Evolutionary conservation across 1,140 invertebrate species (phyloP).

Genomic region (Limonius californicus): DNA sequence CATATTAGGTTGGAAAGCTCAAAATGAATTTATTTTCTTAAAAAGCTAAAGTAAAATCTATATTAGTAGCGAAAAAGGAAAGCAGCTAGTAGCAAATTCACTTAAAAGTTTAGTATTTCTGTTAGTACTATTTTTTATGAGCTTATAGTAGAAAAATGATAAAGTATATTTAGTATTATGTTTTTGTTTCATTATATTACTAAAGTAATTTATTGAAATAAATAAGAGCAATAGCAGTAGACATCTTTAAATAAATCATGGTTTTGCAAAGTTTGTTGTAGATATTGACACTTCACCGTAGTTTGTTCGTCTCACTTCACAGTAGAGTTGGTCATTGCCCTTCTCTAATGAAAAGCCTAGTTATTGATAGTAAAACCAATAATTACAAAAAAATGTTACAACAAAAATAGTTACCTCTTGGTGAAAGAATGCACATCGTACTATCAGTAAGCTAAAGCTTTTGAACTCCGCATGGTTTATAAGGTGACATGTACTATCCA

Average conservation of each 20-base stretch:
- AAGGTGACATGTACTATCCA: slow-evolving; percentile 45
- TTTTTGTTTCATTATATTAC: not conserved
- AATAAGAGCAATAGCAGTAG: slow-evolving; percentile 35
- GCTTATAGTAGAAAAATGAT: not conserved
- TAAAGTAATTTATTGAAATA: not conserved
- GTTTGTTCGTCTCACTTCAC: slow-evolving; percentile 19
- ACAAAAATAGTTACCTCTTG: no score
- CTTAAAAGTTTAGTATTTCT: no score
- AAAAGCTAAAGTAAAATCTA: no score
- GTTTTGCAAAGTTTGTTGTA: slow-evolving; percentile 22
- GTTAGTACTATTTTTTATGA: not conserved
- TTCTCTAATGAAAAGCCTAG: not conserved
- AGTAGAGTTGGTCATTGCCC: slow-evolving; percentile 6
- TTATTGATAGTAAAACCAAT: slow-evolving; percentile 6
- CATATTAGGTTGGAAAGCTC: no score
- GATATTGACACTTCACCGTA: slow-evolving; percentile 24
- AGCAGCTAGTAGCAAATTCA: no score
- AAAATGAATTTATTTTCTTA: no score
- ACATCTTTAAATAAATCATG: slow-evolving; percentile 16
- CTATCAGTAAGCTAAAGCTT: slow-evolving; percentile 4
- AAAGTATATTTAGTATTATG: not conserved
- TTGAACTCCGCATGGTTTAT: slow-evolving; percentile 14
- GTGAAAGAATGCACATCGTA: no score
- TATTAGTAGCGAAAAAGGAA: no score
- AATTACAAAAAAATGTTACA: not conserved